phyloP scores from a whole-genome alignment of 2,888 invertebrate genomes.

The Escarpia spicata region DNA sequence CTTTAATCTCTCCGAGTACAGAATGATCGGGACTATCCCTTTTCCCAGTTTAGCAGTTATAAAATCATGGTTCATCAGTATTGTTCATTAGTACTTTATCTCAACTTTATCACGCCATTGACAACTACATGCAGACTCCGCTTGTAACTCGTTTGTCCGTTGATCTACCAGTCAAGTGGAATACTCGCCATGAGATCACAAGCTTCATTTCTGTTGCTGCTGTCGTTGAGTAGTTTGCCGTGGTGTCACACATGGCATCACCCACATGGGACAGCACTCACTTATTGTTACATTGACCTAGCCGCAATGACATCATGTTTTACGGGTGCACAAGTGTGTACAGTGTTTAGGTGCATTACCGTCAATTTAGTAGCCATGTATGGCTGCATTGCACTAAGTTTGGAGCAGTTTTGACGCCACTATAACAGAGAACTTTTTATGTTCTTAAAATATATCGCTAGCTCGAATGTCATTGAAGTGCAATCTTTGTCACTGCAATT shows the following conservation, averaged over 20 bases:
- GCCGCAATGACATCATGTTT: neutral
- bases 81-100: neutral
- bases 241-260: neutral
- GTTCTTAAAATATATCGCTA: no score
- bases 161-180: neutral
- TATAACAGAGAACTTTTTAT: no score
- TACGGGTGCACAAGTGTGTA: neutral
- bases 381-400: neutral
- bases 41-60: neutral
- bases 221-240: neutral
- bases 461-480: no score
- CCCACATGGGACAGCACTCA: neutral
- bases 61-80: neutral
- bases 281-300: neutral
- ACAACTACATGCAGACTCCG: neutral
- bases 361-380: neutral
- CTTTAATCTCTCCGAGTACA: neutral
- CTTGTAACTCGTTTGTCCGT: neutral
- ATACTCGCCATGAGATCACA: neutral
- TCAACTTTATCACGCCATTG: neutral
- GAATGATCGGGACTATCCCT: neutral
- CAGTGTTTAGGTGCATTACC: neutral
- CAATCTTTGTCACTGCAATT: no score
- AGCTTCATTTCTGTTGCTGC: neutral
- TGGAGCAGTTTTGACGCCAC: no score